Conservation (phyloP, 2,797 vertebrate genomes). For the Chloroceryle inda region DNA sequence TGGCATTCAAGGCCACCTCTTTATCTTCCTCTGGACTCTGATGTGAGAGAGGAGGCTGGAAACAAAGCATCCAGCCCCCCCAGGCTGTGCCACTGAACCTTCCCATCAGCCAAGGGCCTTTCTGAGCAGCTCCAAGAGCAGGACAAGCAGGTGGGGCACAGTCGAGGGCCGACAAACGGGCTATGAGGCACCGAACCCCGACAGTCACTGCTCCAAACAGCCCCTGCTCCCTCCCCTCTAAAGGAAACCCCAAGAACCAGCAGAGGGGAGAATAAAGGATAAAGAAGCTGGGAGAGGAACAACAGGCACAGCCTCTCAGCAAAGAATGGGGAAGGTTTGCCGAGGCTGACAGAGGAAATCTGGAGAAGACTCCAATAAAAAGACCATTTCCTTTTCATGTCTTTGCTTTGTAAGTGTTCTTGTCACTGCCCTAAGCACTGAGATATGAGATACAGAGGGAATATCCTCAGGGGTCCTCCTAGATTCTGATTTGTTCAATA, state of each 20-base stretch:
- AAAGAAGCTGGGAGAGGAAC: not conserved
- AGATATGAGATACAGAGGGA: not conserved
- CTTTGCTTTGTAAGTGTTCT: not conserved
- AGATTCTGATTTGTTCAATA: not conserved
- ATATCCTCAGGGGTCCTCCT: not conserved
- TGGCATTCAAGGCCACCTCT: not conserved
- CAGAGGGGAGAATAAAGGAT: not conserved
- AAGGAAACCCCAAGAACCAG: not conserved
- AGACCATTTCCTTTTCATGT: not conserved
- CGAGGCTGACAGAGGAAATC: not conserved
- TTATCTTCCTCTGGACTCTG: not conserved
- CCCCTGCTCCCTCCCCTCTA: not conserved
- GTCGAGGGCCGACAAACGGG: not conserved
- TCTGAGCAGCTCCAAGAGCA: not conserved
- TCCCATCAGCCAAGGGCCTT: not conserved
- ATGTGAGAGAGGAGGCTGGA: not conserved
- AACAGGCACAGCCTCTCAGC: not conserved
- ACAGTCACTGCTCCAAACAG: accelerated
- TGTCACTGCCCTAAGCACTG: not conserved
- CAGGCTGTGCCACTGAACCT: not conserved
- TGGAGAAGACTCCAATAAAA: not conserved
- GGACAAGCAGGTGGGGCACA: accelerated
- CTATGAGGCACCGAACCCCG: not conserved
- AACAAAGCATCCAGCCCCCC: not conserved
- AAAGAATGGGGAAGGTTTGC: not conserved